Percentiles rank a stretch among this genome's conserved stretches.
Evolutionary conservation across 2,113 vertebrate genomes (phyloP).

Genomic region (Amazona vittata): DNA sequence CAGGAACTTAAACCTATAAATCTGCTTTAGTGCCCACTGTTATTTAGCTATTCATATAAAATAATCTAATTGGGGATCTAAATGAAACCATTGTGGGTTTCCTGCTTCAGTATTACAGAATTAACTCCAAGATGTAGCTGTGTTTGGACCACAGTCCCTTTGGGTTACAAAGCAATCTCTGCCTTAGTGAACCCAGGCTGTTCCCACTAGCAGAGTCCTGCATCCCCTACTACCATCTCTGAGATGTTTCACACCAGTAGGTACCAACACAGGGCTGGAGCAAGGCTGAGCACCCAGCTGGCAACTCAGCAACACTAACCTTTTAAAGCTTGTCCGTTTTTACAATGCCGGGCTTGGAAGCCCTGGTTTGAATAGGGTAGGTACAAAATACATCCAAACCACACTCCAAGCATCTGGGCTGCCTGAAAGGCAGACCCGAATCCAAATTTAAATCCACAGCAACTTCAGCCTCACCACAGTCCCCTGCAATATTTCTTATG

Average conservation of each 20-base stretch:
- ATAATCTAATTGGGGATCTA: neutral
- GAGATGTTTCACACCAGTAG: neutral
- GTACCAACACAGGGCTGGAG: neutral
- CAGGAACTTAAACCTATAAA: neutral
- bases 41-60: neutral
- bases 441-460: neutral
- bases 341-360: accelerated
- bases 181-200: neutral
- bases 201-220: neutral
- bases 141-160: neutral
- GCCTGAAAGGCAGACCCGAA: neutral
- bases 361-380: neutral
- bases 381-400: neutral
- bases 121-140: neutral
- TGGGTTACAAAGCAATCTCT: neutral
- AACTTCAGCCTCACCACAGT: neutral
- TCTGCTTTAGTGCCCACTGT: neutral
- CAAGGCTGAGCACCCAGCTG: neutral
- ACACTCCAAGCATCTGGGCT: neutral
- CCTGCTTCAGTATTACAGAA: neutral
- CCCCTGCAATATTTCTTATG: neutral
- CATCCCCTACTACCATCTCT: neutral
- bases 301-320: accelerated
- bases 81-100: neutral
- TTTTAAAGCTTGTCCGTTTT: accelerated